Evolutionary conservation across 2,888 invertebrate species (phyloP), one percentile per base, ranked within the genome.

Genomic region (Portevinia maculata): DNA sequence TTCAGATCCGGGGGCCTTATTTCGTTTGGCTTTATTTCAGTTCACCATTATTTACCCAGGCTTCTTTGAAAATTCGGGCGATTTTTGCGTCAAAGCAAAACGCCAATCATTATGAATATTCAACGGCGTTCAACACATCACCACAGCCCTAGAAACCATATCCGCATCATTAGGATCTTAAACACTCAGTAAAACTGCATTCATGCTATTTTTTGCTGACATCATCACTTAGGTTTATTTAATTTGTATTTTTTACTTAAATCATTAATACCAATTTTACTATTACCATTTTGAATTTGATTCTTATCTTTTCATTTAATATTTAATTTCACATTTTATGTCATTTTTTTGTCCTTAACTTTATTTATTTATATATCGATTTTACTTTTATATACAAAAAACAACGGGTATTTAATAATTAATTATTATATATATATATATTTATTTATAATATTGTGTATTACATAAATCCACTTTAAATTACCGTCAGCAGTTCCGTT

Each of bases 261-360:
- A 64, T 70, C 39, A n/a, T 75, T 65, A 55, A 59, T 65, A 71
- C 59, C 70, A 59, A 71, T 53, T 65, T 64, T 59, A 44, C 41
- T 13, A 13, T 3, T 53, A 28, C n/a, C n/a, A 24, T 2, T 46
- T 30, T 46, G 30, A 3, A 37, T 50, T 79, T 48, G 7, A 32
- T 79, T 65, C 41, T 24, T 73, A 50, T 64, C 55, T 46, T 30
- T 44, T 37, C 1, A 30, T 57, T 79, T 48, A 8, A 30, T 79
- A 59, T 79, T 57, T 65, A 81, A 75, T 81, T 81, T 75, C 81
- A 81, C 53, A 81, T 65, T 75, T 81, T 60, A 55, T 60, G 30
- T 60, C 2, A 13, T 32, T 13, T 17, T 9, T 39, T 17, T 17
- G 0, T 53, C 60, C 60, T 81, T 65, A 28, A 15, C 41, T 67